These are phyloP conservation scores for Leguminivora glycinivorella DNA, from an alignment of 1,140 invertebrate genomes.

Conservation along the genomic window DNA sequence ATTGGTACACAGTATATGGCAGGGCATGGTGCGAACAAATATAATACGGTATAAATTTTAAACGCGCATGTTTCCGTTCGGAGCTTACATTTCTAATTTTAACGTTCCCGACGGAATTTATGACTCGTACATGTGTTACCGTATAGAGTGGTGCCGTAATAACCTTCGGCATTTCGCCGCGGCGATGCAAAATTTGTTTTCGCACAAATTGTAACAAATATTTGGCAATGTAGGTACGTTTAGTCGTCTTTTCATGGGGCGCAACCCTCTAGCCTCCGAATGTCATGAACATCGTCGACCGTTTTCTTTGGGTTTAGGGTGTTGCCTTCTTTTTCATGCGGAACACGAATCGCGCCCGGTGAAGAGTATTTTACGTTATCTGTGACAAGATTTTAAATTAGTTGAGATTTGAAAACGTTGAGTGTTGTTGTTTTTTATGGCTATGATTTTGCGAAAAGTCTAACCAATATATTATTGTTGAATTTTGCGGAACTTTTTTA, in stretches of 20 bases:
- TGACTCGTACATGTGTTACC: constrained; percentile 67
- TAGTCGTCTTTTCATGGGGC: constrained; percentile 16
- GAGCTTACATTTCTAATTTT: constrained; percentile 74
- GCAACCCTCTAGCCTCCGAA: neutral
- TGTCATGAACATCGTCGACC: constrained; percentile 21
- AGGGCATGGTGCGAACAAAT: constrained; percentile 54
- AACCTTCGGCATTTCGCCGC: constrained; percentile 51
- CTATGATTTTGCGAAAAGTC: neutral
- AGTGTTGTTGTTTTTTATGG: neutral
- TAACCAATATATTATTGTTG: neutral
- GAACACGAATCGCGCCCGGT: neutral
- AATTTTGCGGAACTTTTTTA: neutral
- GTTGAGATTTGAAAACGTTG: neutral
- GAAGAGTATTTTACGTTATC: neutral
- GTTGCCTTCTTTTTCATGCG: neutral
- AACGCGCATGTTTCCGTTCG: constrained; percentile 64
- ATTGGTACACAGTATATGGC: constrained; percentile 39
- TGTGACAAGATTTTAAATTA: constrained; percentile 10
- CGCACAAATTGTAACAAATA: constrained; percentile 25
- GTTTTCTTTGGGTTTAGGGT: constrained; percentile 3
- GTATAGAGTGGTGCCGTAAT: constrained; percentile 62
- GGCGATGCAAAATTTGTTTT: constrained; percentile 26
- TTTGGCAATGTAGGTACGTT: constrained; percentile 20
- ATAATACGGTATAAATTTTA: constrained; percentile 69
- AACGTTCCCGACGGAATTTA: constrained; percentile 70